phyloP scores from a whole-genome alignment of 2,113 vertebrate genomes.

The Telmatochromis brichardi region DNA sequence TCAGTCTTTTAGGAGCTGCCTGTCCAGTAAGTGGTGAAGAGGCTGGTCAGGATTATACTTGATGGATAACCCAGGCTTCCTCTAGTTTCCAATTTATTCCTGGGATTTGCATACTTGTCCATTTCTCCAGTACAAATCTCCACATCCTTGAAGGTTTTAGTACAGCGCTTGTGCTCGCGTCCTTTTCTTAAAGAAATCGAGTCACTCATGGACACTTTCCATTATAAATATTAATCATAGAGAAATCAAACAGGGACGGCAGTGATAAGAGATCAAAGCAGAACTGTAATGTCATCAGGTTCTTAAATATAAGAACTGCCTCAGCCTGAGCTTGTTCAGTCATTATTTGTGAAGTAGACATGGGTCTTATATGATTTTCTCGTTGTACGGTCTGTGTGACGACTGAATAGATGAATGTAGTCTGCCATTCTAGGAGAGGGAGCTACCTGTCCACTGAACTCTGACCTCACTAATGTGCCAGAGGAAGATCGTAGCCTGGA shows the following conservation, averaged over 20 bases:
- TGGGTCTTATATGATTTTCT: neutral
- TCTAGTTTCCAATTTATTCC: neutral
- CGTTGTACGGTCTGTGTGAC: neutral
- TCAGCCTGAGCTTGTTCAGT: neutral
- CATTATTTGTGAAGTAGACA: neutral
- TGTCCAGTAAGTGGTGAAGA: neutral
- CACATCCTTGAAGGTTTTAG: neutral
- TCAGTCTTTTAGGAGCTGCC: fast-evolving
- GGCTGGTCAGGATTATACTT: neutral
- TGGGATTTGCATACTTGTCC: neutral
- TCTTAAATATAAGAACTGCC: neutral
- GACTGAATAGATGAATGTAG: neutral
- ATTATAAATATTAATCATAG: neutral
- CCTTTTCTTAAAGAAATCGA: neutral
- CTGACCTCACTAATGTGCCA: neutral
- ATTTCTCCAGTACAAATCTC: neutral
- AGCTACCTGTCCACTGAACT: neutral
- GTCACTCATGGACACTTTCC: neutral
- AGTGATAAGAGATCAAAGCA: neutral
- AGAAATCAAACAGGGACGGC: neutral
- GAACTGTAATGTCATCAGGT: neutral
- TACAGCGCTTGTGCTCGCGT: fast-evolving
- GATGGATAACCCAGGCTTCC: neutral
- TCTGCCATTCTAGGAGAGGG: neutral
- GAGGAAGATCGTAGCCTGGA: too few relatives aligned